These are phyloP conservation scores for Periophthalmodon schlosseri DNA, from an alignment of 2,113 vertebrate species.

Conservation along the genomic window DNA sequence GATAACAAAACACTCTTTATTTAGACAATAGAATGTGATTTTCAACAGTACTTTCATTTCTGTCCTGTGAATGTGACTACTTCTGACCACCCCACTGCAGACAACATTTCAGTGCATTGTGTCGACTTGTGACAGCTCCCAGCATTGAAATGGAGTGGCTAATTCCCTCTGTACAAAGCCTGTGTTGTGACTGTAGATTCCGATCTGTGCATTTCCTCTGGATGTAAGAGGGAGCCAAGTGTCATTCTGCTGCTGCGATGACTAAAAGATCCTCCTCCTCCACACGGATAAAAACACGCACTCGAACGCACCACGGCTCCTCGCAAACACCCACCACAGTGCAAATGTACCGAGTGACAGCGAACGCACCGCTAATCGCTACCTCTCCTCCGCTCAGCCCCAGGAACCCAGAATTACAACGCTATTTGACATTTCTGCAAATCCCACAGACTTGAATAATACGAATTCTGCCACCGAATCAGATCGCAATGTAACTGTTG, in stretches of 20 bases:
- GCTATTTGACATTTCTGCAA: neutral
- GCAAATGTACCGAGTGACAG: slow-evolving; percentile 36
- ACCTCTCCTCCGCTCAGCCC: neutral
- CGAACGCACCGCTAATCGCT: slow-evolving; percentile 26
- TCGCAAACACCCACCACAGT: slow-evolving; percentile 44
- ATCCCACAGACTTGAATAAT: neutral
- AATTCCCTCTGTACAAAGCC: slow-evolving; percentile 18
- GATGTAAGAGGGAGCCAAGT: slow-evolving; percentile 14
- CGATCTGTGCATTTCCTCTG: slow-evolving; percentile 31
- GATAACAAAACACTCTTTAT: too few relatives aligned
- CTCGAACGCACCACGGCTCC: slow-evolving; percentile 32
- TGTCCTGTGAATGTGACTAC: too few relatives aligned
- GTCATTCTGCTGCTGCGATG: slow-evolving; percentile 32
- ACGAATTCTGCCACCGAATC: too few relatives aligned
- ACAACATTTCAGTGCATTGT: too few relatives aligned
- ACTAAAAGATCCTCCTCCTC: slow-evolving; percentile 58
- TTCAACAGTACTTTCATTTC: too few relatives aligned
- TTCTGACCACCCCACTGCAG: too few relatives aligned
- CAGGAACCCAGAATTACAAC: neutral
- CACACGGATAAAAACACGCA: slow-evolving; percentile 35
- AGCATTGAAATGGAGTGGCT: neutral
- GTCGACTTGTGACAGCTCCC: too few relatives aligned
- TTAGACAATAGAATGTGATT: too few relatives aligned
- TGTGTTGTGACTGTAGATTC: slow-evolving; percentile 9
- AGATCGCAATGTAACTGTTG: too few relatives aligned